These are phyloP conservation scores for Danaus chrysippus DNA, from an alignment of 2,888 invertebrate species.

Conservation along the genomic window DNA sequence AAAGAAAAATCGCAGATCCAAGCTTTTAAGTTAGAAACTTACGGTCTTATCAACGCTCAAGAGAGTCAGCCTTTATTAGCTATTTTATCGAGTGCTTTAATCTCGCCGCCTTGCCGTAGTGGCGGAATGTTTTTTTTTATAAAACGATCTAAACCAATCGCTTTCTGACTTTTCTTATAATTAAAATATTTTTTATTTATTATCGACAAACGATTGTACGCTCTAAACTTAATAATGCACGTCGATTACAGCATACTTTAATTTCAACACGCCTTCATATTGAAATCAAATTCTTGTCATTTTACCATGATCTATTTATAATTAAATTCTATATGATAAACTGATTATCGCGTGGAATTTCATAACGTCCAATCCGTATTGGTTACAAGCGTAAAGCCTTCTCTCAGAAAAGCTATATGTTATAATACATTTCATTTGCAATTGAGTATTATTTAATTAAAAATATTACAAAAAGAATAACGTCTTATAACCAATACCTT, in stretches of 20 bases:
- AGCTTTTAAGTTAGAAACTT: conserved; percentile 28
- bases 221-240: conserved; percentile 1
- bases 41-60: conserved; percentile 32
- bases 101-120: conserved; percentile 30
- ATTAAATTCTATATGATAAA: conserved; percentile 31
- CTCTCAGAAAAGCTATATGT: too few relatives aligned
- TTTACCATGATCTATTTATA: conserved; percentile 29
- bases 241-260: conserved; percentile 1
- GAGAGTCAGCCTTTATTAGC: conserved; percentile 34
- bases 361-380: conserved; percentile 30
- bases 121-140: conserved; percentile 27
- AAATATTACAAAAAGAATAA: too few relatives aligned
- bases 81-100: conserved; percentile 35
- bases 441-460: neutral
- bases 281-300: conserved; percentile 15
- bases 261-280: conserved; percentile 11
- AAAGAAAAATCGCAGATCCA: conserved; percentile 22
- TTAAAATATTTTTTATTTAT: conserved; percentile 3
- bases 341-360: conserved; percentile 33
- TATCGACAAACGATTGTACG: neutral
- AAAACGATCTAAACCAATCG: conserved; percentile 22
- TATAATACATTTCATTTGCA: too few relatives aligned
- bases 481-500: too few relatives aligned
- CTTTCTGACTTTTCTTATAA: conserved; percentile 15
- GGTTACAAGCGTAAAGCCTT: neutral